Evolutionary conservation across 2,113 vertebrate genomes (phyloP), one percentile per base, ranked within the genome.

Genomic region (Circaetus cinerascens): DNA sequence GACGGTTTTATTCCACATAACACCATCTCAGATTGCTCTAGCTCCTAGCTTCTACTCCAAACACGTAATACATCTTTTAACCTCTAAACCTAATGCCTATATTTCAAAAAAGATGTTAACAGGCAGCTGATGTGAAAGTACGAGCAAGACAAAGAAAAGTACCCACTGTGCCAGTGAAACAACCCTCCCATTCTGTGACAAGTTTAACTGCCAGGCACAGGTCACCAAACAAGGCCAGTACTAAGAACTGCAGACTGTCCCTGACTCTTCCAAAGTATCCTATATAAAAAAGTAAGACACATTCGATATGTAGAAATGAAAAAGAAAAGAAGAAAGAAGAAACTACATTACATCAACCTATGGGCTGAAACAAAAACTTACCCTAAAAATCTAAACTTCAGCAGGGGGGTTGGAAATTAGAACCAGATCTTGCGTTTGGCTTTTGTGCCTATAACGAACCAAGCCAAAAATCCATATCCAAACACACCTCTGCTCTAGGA

Each of bases 391-490:
- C 51, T 64, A 36, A 91, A 88, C 32, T 79, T 76, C 71, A 85
- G 73, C 69, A 66, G 43, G 20, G 71, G 46, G 48, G 26, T 17
- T 81, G 29, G 50, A 97, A 96, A 97, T 91, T 57, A 87, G 71
- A 93, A 93, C 29, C 95, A 96, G 91, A 94, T 90, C 81, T 76
- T 74, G 38, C 7, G 5, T 89, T 93, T 97, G 84, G 86, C 94
- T 85, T 78, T 85, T 79, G 53, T 55, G 71, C 36, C 67, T 74
- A 0, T 29, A 91, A 73, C 1, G 2, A 93, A 63, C 13, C 27
- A 92, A 87, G 90, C 92, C 95, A 96, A 96, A 84, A 95, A 34
- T 9, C 19, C 38, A 40, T 50, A 74, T 86, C 26, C 86, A 95
- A 94, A 80, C 67, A 94, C 86, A 95, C 67, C 85, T 90, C 92